Evolutionary conservation across 2,113 vertebrate genomes (phyloP).

Genomic region (Leiothrix lutea): DNA sequence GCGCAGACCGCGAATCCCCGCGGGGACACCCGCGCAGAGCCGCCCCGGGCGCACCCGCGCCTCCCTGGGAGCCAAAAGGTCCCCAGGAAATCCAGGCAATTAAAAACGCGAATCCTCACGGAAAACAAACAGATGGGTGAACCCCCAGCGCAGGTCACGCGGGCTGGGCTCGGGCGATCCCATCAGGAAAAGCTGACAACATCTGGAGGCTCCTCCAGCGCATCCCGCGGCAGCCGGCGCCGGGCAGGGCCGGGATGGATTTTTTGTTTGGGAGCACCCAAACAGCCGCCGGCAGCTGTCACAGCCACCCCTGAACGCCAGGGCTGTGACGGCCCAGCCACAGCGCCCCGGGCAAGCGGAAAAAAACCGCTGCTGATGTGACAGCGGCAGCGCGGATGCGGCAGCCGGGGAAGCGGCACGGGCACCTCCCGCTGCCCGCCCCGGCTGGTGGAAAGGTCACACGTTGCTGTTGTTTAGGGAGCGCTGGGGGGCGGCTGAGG

Average conservation of each 20-base stretch:
- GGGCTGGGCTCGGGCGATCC: background rate
- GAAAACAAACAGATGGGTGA: background rate
- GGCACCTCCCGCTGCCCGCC: background rate
- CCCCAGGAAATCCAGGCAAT: background rate
- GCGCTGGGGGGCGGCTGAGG: background rate
- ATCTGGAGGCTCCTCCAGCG: background rate
- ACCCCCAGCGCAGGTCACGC: fast-evolving
- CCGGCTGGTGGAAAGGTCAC: background rate
- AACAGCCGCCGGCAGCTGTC: background rate
- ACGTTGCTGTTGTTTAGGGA: fast-evolving
- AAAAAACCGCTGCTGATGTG: background rate
- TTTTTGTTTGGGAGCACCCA: background rate
- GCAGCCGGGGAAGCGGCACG: background rate
- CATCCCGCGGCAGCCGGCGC: background rate
- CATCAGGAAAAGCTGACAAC: background rate
- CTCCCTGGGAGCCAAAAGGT: background rate
- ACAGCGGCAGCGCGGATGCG: fast-evolving
- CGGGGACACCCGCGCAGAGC: background rate
- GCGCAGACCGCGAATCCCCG: background rate
- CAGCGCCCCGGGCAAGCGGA: background rate
- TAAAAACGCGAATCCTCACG: background rate
- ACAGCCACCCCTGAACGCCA: fast-evolving
- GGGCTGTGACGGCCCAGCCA: background rate
- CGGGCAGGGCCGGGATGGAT: background rate
- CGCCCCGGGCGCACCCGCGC: background rate